Base-by-base conservation (phyloP, 2,888 invertebrate genomes). In the Dolichomitus sp. region DNA sequence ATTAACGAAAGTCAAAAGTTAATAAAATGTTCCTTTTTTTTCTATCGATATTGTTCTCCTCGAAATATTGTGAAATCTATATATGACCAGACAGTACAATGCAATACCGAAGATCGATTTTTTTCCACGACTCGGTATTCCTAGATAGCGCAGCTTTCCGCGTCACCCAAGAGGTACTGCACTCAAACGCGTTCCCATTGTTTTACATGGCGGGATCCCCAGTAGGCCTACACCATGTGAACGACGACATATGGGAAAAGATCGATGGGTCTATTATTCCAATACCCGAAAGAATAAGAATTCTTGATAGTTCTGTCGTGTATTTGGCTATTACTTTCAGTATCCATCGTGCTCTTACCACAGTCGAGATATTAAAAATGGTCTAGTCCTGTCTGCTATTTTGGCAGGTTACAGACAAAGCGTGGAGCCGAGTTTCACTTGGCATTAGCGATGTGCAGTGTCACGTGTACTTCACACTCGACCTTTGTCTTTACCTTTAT, bases 191-290 rank as follows among this genome's bases (percentile, higher is more conserved):
- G 93, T 93, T 93, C 93, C 93, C 93, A 88, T 93, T 93, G 85
- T 93, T 93, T 93, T 93, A 93, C 93, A 93, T 93, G 93, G 93
- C 93, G 93, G 93, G 85, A 91, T 93, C 93, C 93, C 93, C 93
- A 92, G 92, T 90, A 93, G 93, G 93, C 93, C 93, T 93, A 93
- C 92, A 93, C 93, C 93, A 93, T 93, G 93, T 88, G 90, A 90
- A 90, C 90, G 89, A 14, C 19, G 27, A 48, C 11, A 14, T 48
- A 14, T 65, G 45, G n/a, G 1, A 45, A 65, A 65, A 23, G 33
- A 30, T 48, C 45, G 42, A 23, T 42, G 12, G n/a, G 14, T 17
- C n/a, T n/a, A 30, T 33, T 11, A 33, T 66, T 66, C 17, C 48
- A n/a, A 66, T 27, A 27, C 9, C 30, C 30, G 30, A 50, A 7